A percentile compares a stretch with the other conserved stretches of the same genome.
Conservation (phyloP, 2,888 invertebrate species). For the Epiblema foenella region DNA sequence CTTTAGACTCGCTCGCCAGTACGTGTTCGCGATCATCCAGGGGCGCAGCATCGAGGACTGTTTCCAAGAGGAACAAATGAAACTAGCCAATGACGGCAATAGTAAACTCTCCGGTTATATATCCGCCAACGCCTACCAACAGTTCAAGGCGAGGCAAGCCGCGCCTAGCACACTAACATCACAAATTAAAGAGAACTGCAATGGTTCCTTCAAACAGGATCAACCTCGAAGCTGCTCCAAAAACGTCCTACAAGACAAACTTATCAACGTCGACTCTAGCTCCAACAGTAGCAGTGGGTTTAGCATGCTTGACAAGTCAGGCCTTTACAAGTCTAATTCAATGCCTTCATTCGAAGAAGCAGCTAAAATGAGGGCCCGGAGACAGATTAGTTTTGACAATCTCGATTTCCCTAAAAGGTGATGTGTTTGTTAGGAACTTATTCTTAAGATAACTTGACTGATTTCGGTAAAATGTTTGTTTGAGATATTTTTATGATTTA, state of each 20-base stretch:
- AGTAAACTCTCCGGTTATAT: slow-evolving; percentile 81
- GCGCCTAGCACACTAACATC: slow-evolving; percentile 58
- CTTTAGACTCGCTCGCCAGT: slow-evolving; percentile 86
- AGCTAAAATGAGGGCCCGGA: slow-evolving; percentile 81
- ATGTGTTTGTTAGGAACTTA: slow-evolving; percentile 50
- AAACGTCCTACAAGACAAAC: slow-evolving; percentile 79
- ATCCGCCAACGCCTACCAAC: slow-evolving; percentile 74
- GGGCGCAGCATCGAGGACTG: slow-evolving; percentile 88
- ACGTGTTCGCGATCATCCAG: slow-evolving; percentile 87
- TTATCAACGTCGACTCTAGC: slow-evolving; percentile 75
- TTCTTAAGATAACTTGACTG: slow-evolving; percentile 40
- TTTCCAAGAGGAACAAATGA: slow-evolving; percentile 76
- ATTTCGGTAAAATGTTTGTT: slow-evolving; percentile 47
- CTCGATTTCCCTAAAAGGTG: slow-evolving; percentile 79
- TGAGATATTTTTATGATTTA: slow-evolving; percentile 43
- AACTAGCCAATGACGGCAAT: slow-evolving; percentile 64
- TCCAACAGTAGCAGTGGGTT: slow-evolving; percentile 70
- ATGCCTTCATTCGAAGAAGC: slow-evolving; percentile 79
- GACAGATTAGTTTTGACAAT: slow-evolving; percentile 86
- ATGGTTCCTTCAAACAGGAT: slow-evolving; percentile 62
- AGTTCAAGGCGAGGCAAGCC: slow-evolving; percentile 61
- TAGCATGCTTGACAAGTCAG: slow-evolving; percentile 66
- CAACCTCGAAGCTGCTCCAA: slow-evolving; percentile 67
- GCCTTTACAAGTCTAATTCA: slow-evolving; percentile 72
- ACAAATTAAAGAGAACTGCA: slow-evolving; percentile 77